Percentiles rank a stretch among this genome's conserved stretches.
phyloP scores from a whole-genome alignment of 2,888 invertebrate species.

The Conops quadrifasciatus region DNA sequence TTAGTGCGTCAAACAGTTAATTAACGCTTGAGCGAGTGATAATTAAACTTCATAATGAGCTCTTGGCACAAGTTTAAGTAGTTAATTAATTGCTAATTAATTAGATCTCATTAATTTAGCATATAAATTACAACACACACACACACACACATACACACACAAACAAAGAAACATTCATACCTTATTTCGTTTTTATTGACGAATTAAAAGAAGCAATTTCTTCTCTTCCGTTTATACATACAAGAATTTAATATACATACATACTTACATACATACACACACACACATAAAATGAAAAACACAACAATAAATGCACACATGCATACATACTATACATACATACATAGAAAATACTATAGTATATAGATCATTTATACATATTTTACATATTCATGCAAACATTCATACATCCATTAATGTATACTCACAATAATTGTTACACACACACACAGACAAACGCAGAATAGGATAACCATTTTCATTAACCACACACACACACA shows the following conservation, averaged over 20 bases:
- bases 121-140: not conserved
- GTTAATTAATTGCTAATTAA: slow-evolving; percentile 23
- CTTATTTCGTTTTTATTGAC: slow-evolving; percentile 34
- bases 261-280: slow-evolving; percentile 4
- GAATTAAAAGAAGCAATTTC: slow-evolving; percentile 31
- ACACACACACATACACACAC: slow-evolving; percentile 1
- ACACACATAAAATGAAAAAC: not conserved
- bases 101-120: slow-evolving; percentile 19
- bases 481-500: not conserved
- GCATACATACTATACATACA: not conserved
- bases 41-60: not conserved
- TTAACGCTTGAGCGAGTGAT: slow-evolving; percentile 5
- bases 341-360: too few species aligned
- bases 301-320: slow-evolving; percentile 30
- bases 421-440: too few species aligned
- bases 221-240: not conserved
- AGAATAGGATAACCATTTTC: too few species aligned
- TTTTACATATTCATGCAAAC: too few species aligned
- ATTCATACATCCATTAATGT: too few species aligned
- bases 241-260: not conserved
- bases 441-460: too few species aligned
- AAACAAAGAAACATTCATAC: not conserved
- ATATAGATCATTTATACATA: too few species aligned
- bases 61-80: not conserved
- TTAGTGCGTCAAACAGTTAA: not conserved